Percentiles rank a stretch among this genome's conserved stretches.
Evolutionary conservation across 2,888 invertebrate species (phyloP).

Genomic region (Agrotis segetum): DNA sequence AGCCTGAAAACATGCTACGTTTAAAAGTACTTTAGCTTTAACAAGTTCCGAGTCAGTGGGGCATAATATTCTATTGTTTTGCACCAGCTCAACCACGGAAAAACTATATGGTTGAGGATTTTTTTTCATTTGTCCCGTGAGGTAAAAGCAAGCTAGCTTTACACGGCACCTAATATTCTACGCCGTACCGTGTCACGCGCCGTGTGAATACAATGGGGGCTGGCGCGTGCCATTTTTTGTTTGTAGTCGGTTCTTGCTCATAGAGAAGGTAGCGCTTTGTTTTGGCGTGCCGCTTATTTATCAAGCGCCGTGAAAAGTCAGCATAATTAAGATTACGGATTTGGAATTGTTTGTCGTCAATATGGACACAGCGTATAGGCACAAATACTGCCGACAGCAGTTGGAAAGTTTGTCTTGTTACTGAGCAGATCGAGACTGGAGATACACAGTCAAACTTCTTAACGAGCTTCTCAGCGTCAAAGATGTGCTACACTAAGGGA

Average conservation of each 20-base stretch:
- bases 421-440: neutral
- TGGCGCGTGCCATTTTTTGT: no score
- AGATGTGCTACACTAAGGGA: neutral
- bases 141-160: neutral
- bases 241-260: no score
- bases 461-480: neutral
- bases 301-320: no score
- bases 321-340: neutral
- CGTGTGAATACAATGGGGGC: no score
- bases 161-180: no score
- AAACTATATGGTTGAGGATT: neutral
- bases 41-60: neutral
- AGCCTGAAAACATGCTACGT: neutral
- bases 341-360: neutral
- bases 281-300: no score
- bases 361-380: neutral
- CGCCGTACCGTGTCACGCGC: no score
- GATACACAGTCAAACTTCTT: neutral
- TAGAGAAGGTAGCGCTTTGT: no score
- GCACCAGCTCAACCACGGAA: neutral
- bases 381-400: neutral
- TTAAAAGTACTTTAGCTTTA: slow-evolving; percentile 2
- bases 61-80: neutral
- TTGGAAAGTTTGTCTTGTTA: neutral
- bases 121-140: neutral